Percentiles rank a stretch among this genome's conserved stretches.
Evolutionary conservation across 2,888 invertebrate species (phyloP).

Genomic region (Hypena proboscidalis): DNA sequence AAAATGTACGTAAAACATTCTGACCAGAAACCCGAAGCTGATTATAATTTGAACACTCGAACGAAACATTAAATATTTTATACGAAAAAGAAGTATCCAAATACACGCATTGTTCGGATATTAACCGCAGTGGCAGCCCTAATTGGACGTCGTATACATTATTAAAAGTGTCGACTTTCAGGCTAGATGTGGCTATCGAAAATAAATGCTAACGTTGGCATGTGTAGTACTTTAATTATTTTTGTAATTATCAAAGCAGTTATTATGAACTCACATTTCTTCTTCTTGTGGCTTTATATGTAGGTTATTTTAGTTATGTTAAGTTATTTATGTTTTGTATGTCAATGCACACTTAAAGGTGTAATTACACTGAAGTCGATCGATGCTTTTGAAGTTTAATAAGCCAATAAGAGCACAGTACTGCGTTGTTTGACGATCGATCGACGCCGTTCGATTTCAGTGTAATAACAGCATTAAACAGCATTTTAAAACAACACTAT

Average conservation of each 20-base stretch:
- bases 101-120: constrained; percentile 25
- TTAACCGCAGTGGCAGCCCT: constrained; percentile 37
- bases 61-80: constrained; percentile 30
- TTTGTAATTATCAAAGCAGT: constrained; percentile 34
- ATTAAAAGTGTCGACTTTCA: constrained; percentile 53
- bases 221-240: constrained; percentile 24
- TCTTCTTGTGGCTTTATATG: no score
- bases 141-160: constrained; percentile 42
- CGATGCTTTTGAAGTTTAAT: no score
- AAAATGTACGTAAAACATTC: constrained; percentile 5
- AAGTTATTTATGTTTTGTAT: no score
- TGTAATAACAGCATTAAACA: no score
- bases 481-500: no score
- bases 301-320: no score
- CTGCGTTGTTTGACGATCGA: no score
- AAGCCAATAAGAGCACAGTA: no score
- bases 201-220: constrained; percentile 28
- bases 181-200: constrained; percentile 38
- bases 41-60: constrained; percentile 11
- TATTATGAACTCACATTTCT: constrained; percentile 20
- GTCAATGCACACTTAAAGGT: no score
- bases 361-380: no score
- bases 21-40: constrained; percentile 7
- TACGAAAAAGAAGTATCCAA: constrained; percentile 32
- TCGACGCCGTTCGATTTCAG: no score